phyloP scores from a whole-genome alignment of 1,140 invertebrate species.

The Euura lappo region DNA sequence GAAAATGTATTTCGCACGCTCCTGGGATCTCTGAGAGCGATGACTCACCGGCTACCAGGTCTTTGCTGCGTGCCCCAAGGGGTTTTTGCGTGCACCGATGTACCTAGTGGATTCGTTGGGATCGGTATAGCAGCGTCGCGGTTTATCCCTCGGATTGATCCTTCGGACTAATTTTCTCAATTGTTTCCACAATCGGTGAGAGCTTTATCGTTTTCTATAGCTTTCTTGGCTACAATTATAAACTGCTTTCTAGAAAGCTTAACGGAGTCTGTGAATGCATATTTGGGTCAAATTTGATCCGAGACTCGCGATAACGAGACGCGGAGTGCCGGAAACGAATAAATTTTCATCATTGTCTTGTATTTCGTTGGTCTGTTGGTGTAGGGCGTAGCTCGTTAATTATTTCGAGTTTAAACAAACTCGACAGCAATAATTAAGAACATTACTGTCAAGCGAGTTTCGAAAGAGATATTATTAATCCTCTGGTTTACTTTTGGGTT shows the following conservation, averaged over 20 bases:
- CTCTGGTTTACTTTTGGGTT: too few relatives aligned
- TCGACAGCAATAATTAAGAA: not conserved
- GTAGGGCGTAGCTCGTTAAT: not conserved
- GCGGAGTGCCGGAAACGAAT: not conserved
- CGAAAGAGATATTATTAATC: not conserved
- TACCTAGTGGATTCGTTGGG: not conserved
- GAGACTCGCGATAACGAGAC: not conserved
- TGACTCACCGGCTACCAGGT: not conserved
- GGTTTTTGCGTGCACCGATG: not conserved
- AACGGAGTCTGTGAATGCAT: not conserved
- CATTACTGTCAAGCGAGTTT: not conserved
- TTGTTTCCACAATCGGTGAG: too few relatives aligned
- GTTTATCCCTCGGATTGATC: too few relatives aligned
- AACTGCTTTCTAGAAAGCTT: too few relatives aligned
- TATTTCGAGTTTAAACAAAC: not conserved
- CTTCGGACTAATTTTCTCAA: too few relatives aligned
- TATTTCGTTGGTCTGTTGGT: not conserved
- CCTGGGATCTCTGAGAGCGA: not conserved
- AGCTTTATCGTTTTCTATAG: too few relatives aligned
- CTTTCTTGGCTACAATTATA: too few relatives aligned
- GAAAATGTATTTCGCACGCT: not conserved
- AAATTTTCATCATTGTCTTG: not conserved
- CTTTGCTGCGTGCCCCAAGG: not conserved
- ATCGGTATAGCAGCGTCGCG: too few relatives aligned
- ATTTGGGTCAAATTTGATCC: constrained; percentile 7